phyloP scores from a whole-genome alignment of 2,888 invertebrate genomes.

The Agonopterix subpropinquella region DNA sequence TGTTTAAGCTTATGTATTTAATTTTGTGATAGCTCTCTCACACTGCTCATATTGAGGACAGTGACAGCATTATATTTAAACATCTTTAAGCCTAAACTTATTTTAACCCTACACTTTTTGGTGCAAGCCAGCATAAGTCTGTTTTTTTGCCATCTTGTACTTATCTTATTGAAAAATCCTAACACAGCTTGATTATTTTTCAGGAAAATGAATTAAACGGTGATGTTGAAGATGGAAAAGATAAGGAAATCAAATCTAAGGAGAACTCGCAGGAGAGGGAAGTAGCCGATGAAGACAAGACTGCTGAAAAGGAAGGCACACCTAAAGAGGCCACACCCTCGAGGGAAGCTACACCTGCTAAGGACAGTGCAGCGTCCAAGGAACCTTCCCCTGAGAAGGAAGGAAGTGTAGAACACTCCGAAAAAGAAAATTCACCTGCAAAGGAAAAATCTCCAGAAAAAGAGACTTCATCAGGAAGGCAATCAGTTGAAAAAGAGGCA shows the following conservation, averaged over 20 bases:
- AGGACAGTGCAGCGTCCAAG: conserved; percentile 27
- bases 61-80: too few relatives aligned
- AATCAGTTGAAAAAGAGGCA: conserved; percentile 39
- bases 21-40: too few relatives aligned
- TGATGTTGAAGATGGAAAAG: conserved; percentile 36
- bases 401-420: conserved; percentile 9
- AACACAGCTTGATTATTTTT: conserved; percentile 14
- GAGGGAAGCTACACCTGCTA: conserved; percentile 16
- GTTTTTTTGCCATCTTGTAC: too few relatives aligned
- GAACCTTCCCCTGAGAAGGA: conserved; percentile 20
- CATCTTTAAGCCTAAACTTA: too few relatives aligned
- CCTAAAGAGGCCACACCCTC: conserved; percentile 7
- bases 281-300: conserved; percentile 2
- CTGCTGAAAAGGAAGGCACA: conserved; percentile 21
- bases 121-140: too few relatives aligned
- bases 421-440: conserved; percentile 15
- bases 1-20: too few relatives aligned
- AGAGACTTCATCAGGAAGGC: conserved; percentile 32
- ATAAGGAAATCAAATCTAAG: conserved; percentile 36
- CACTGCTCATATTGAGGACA: too few relatives aligned
- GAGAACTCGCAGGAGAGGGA: conserved; percentile 47
- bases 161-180: too few relatives aligned
- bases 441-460: conserved; percentile 30
- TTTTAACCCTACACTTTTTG: too few relatives aligned
- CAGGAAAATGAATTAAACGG: conserved; percentile 54